Evolutionary conservation across 2,797 vertebrate genomes (phyloP), one percentile per base, ranked within the genome.

Genomic region (Parotocinclus haroldoi): DNA sequence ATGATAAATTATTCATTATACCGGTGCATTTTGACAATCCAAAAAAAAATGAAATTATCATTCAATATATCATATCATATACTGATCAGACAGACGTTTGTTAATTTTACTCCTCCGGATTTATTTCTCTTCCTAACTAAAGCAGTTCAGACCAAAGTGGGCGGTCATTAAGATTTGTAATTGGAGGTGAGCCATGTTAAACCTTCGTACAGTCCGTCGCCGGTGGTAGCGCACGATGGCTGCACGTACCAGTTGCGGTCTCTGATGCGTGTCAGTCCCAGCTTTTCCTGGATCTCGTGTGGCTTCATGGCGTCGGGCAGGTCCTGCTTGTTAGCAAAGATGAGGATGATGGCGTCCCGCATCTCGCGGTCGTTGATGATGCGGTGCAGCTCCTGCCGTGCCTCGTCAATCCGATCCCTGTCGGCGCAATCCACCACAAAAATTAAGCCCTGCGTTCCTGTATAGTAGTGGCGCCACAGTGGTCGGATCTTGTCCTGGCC

Each of bases 191-290:
- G 92, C 97, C 97, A 99, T 76, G 97, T 99, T 88, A 99, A 92
- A 86, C 97, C 97, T 86, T 99, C 97, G 74, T 98, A 99, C 76
- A 99, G 95, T 93, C 97, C 97, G 55, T 99, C 97, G 75, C 97
- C 97, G 44, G 95, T 92, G 79, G 96, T 98, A 58, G 97, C 96
- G 87, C 97, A 99, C 72, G 97, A 98, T 74, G 97, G 97, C 91
- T 99, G 97, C 90, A 99, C 96, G 80, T 99, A 99, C 97, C 97
- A 99, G 95, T 99, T 99, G 88, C 96, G 96, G 93, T 99, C 97
- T 90, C 97, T 89, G 87, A 99, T 98, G 62, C 96, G 96, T 72
- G 97, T 99, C 90, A 99, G 92, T 81, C 97, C 97, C 79, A 99
- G 91, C 92, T 99, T 99, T 87, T 99, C 97, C 81, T 99, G 97